Base-by-base conservation (phyloP, 2,888 invertebrate genomes). In the Cenopis cana region DNA sequence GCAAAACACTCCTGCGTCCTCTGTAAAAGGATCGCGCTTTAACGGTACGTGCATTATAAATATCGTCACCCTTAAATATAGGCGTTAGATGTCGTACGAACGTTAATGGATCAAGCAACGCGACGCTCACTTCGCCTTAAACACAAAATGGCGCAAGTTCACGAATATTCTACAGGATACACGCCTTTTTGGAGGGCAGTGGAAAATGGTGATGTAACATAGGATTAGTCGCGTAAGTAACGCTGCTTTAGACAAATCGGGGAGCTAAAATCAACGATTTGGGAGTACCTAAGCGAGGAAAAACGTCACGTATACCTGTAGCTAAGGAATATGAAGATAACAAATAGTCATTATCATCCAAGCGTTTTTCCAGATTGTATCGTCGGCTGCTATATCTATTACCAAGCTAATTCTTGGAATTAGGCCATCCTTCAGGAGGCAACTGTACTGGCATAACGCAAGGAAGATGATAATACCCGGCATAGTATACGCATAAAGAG, bases 31-130 rank as follows among this genome's bases (percentile, higher is more conserved):
- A 24, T 54, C 29, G 52, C 20, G 20, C 55, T 5, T 55, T n/a
- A n/a, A 18, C 50, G 50, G 18, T 50, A 9, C 54, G 54, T 29
- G 50, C 36, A 36, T 41, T 41, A 41, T 14, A 41, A 46, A 46
- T 5, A 12, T 46, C 46, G 46, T 60, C 60, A 41, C 59, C 41
- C 52, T 18, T 60, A 41, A 29, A 52, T 68, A 68, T 52, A 29
- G 46, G 60, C 60, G 68, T 68, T 24, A 41, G 59, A 24, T 67
- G 59, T 67, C 50, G 50, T 29, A 18, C 54, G 60, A 54, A 12
- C 68, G 38, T 29, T 60, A 60, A 60, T 54, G 60, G 59, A 52
- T 67, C 59, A 38, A 68, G 60, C 33, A 59, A 54, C 68, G n/a
- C 29, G 24, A 41, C 38, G 57, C 61, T 49, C 18, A 46, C 17